Evolutionary conservation across 2,888 invertebrate genomes (phyloP).

Genomic region (Xestia rhomboidea): DNA sequence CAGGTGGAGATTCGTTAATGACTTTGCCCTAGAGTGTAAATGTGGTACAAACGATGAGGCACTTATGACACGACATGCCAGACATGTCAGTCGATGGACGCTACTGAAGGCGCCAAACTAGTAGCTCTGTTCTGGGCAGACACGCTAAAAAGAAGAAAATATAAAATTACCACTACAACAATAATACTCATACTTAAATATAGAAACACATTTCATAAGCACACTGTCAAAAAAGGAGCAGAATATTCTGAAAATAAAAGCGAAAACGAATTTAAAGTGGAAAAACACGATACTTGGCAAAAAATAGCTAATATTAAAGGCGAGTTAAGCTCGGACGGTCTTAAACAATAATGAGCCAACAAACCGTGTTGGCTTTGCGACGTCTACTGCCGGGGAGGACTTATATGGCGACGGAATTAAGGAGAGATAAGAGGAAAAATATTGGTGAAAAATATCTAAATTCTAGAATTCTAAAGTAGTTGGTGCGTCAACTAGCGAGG

Average conservation of each 20-base stretch:
- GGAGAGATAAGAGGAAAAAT: background rate
- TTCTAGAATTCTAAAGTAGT: no score
- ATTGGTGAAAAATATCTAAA: background rate
- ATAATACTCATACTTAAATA: background rate
- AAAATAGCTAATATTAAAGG: conserved; percentile 74
- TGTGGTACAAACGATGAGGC: no score
- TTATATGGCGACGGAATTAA: conserved; percentile 44
- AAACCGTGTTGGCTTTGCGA: conserved; percentile 67
- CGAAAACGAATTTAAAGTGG: conserved; percentile 27
- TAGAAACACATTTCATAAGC: background rate
- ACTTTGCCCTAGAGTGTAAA: no score
- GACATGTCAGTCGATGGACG: no score
- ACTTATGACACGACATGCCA: no score
- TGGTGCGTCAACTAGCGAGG: no score
- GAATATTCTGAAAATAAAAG: conserved; percentile 14
- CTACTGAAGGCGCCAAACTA: no score
- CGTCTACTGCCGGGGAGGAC: conserved; percentile 51
- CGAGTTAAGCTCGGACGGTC: conserved; percentile 73
- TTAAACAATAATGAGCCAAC: conserved; percentile 84
- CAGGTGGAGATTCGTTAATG: no score
- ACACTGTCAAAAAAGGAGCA: background rate
- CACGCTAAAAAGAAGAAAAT: no score
- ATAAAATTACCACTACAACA: no score
- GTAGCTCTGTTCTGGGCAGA: no score
- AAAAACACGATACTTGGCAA: conserved; percentile 54